Base-by-base conservation (phyloP, 2,888 invertebrate species). In the Tachina fera region DNA sequence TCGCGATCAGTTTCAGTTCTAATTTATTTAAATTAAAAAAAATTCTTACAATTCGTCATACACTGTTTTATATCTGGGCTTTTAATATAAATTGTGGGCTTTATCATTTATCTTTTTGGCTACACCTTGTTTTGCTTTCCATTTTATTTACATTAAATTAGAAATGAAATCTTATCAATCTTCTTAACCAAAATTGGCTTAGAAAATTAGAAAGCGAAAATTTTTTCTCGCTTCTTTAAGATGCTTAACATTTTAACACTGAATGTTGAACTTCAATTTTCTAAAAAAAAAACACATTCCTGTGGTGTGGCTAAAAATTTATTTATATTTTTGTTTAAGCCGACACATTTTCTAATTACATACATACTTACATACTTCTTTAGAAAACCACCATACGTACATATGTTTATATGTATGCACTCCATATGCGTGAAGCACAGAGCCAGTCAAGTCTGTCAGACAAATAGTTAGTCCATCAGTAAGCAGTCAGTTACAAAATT, bases 121-220 rank as follows among this genome's bases (percentile, higher is more conserved):
- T 31, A 6, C 16, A n/a, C 13, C 1, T 43, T 71, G 5, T 31
- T 31, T 22, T 4, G 19, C 13, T 43, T 71, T 58, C 9, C 9
- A 68, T 10, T 19, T n/a, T 31, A 16, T 43, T 71, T 47, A 43
- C 13, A 39, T 47, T n/a, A 41, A 49, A 22, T 41, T 31, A 43
- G 13, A 65, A 41, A 0, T 53, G 9, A 47, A 39, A 71, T 71
- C 63, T 67, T 1, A 6, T 11, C 16, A 60, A 72, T 72, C 71
- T 77, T 77, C 65, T 83, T 71, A 71, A 19, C 31, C 68, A 60
- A 83, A 72, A 72, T 72, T 68, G 77, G 61, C 71, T 60, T 79
- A 68, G 43, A 79, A 76, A 85, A 85, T 79, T 86, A 87, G 87
- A 87, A 87, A 87, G 87, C 87, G 87, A 87, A 87, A 87, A 86